These are phyloP conservation scores for Achlya flavicornis DNA, from an alignment of 2,888 invertebrate species.

Conservation along the genomic window DNA sequence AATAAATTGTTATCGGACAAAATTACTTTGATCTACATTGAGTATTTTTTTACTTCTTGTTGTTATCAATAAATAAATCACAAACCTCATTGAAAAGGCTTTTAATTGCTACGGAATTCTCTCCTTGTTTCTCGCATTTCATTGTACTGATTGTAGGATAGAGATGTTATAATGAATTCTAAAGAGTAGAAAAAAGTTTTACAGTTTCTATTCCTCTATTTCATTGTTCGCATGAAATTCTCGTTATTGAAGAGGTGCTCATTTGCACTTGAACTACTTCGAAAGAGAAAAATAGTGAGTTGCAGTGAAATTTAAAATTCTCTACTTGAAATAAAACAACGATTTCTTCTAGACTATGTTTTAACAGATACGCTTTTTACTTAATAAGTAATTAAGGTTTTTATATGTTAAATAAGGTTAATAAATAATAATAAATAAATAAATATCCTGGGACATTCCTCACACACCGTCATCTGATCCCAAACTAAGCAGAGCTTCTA, in stretches of 20 bases:
- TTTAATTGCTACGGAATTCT: neutral
- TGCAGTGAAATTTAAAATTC: constrained; percentile 54
- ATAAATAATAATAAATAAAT: no score
- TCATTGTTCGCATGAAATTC: constrained; percentile 40
- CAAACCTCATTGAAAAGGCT: neutral
- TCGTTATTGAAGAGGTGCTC: constrained; percentile 37
- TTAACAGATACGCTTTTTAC: constrained; percentile 12
- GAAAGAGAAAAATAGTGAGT: constrained; percentile 37
- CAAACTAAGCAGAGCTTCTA: no score
- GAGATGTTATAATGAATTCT: constrained; percentile 2
- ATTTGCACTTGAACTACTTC: constrained; percentile 43
- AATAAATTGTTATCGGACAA: no score
- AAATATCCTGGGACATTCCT: no score
- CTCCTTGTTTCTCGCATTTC: neutral
- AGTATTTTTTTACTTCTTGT: neutral
- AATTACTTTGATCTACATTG: no score
- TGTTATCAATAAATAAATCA: neutral
- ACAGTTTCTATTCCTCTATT: constrained; percentile 20
- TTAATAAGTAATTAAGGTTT: no score
- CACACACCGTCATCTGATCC: no score
- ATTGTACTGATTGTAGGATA: neutral
- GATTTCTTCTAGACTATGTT: constrained; percentile 24
- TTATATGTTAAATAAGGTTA: no score
- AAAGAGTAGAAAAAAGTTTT: constrained; percentile 1
- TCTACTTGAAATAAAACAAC: constrained; percentile 37